Evolutionary conservation across 2,797 vertebrate species (phyloP).

Genomic region (Adrianichthys oophorus): DNA sequence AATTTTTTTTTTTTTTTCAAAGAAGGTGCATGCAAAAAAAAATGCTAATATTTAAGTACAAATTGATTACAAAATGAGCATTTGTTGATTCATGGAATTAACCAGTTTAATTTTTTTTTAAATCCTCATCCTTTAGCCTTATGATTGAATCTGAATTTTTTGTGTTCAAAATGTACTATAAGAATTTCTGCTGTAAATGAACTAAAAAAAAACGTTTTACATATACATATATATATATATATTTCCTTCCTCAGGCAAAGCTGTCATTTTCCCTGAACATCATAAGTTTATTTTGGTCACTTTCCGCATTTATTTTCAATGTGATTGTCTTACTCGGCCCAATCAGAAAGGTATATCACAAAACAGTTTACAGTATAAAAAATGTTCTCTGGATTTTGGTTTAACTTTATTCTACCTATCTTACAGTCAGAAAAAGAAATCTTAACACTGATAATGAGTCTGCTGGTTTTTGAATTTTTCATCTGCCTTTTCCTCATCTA

Average conservation of each 20-base stretch:
- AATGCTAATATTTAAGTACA: background rate
- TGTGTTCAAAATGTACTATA: no score
- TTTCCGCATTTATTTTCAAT: background rate
- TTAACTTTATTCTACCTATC: background rate
- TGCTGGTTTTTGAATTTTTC: constrained; percentile 57
- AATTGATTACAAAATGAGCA: background rate
- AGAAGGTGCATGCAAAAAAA: background rate
- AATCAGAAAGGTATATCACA: constrained; percentile 7
- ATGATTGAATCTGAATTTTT: no score
- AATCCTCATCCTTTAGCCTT: no score
- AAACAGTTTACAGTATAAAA: rapidly evolving
- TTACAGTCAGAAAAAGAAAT: constrained; percentile 12
- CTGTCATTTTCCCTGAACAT: constrained; percentile 76
- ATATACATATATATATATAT: background rate
- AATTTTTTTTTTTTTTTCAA: background rate
- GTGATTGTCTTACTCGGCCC: rapidly evolving
- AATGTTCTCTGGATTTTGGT: background rate
- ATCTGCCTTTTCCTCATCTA: constrained; percentile 60
- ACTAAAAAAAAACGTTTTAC: background rate
- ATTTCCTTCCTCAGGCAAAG: constrained; percentile 62
- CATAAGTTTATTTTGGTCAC: constrained; percentile 67
- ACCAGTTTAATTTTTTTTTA: no score
- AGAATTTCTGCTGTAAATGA: background rate
- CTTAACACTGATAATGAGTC: background rate
- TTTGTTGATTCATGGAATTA: no score